These are phyloP conservation scores for Oenanthe melanoleuca DNA, from an alignment of 2,113 vertebrate species.

Conservation along the genomic window DNA sequence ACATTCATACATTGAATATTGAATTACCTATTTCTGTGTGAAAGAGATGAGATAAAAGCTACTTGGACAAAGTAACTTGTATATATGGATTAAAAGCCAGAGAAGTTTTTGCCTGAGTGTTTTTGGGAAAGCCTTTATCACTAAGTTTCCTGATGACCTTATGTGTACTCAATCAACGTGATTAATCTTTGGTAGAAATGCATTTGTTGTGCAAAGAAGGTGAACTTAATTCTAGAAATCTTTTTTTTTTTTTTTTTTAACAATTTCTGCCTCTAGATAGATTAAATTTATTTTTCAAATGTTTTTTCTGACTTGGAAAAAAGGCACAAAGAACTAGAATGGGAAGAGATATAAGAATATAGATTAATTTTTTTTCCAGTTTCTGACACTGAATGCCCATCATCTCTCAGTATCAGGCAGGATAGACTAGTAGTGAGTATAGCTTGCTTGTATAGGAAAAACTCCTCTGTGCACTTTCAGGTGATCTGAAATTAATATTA, in stretches of 20 bases:
- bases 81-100: background rate
- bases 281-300: background rate
- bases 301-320: background rate
- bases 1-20: background rate
- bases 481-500: conserved; percentile 23
- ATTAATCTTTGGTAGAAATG: conserved; percentile 27
- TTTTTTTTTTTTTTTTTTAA: background rate
- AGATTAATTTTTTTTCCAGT: background rate
- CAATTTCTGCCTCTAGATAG: background rate
- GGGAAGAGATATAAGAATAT: background rate
- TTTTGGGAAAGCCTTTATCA: background rate
- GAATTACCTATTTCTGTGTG: background rate
- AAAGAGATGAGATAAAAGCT: conserved; percentile 16
- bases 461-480: background rate
- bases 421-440: background rate
- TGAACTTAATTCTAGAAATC: conserved; percentile 25
- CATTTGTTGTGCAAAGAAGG: background rate
- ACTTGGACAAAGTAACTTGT: background rate
- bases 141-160: background rate
- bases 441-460: background rate
- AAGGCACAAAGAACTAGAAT: background rate
- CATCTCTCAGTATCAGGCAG: background rate
- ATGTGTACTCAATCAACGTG: background rate
- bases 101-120: background rate
- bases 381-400: background rate